A percentile compares a stretch with the other conserved stretches of the same genome.
These are phyloP conservation scores for Aphis gossypii DNA, from an alignment of 1,140 invertebrate species.

Conservation along the genomic window DNA sequence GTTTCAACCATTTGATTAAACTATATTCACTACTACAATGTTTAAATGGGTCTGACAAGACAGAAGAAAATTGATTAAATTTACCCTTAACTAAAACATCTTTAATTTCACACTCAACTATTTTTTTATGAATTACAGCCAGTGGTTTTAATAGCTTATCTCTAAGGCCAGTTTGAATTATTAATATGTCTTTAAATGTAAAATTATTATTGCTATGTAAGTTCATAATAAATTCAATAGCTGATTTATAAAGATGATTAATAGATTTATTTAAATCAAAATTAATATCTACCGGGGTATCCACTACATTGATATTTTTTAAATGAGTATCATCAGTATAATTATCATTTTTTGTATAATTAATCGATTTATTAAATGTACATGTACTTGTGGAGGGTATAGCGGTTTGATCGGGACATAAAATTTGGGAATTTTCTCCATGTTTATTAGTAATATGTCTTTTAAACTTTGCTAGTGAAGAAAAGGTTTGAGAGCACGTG, in stretches of 20 bases:
- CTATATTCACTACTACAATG: neutral
- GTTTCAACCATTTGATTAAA: neutral
- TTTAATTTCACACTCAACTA: neutral
- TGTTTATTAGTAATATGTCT: neutral
- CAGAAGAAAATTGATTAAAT: neutral
- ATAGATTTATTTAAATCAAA: slow-evolving; percentile 6
- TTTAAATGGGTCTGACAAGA: neutral
- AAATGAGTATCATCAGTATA: neutral
- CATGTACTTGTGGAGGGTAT: neutral
- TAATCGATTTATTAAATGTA: neutral
- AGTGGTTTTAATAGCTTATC: neutral
- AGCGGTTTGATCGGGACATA: neutral
- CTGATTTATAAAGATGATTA: slow-evolving; percentile 9
- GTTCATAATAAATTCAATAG: neutral
- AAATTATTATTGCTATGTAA: neutral
- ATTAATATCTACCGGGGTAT: too few relatives aligned
- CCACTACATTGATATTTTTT: neutral
- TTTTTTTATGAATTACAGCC: neutral
- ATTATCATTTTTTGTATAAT: neutral
- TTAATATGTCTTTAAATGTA: neutral
- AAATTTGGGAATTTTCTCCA: neutral
- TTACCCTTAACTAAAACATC: neutral
- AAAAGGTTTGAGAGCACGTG: neutral
- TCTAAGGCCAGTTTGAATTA: neutral
- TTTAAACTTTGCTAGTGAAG: neutral